Base-by-base conservation (phyloP, 2,113 vertebrate species). In the Mesoclemmys tuberculata region DNA sequence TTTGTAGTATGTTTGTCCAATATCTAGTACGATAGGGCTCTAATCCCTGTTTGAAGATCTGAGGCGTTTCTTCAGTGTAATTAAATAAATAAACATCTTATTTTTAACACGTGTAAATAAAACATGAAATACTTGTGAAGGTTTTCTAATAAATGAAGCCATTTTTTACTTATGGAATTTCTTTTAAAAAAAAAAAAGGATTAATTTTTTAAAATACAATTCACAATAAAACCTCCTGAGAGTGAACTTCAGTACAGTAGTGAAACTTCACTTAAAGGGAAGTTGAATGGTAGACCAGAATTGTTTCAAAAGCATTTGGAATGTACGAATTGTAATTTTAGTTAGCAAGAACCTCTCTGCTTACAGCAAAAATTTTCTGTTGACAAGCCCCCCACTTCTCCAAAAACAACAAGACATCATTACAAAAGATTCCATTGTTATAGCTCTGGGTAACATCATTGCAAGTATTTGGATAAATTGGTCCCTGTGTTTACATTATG, bases 101-200 rank as follows among this genome's bases (percentile, higher is more conserved):
- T 97, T 83, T 92, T 94, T 94, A 93, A 86, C 55, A 56, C 77
- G 94, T 94, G 80, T 71, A 68, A 93, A 96, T 93, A 88, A 21
- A 64, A 48, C 26, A 71, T 89, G 56, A 26, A 80, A 90, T 90
- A 49, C 6, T 68, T 13, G 68, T 74, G 38, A 11, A 41, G 21
- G 44, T 92, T 95, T 92, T 93, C 96, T 88, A 93, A 94, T 94
- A 95, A 96, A 90, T 93, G 82, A 55, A 90, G 49, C 58, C 90
- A 46, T 64, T 89, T 96, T 94, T 92, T 94, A 44, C 41, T 74
- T 1, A 94, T 87, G 31, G 92, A 93, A 41, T 56, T 19, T n/a
- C 91, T 81, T 35, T 93, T 88, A 75, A 12, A 51, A 51, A 51
- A 51, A 31, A 61, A 31, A 61, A 35, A 7, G 58, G 29, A 61